Evolutionary conservation across 2,113 vertebrate genomes (phyloP).

Genomic region (Lycaon pictus): DNA sequence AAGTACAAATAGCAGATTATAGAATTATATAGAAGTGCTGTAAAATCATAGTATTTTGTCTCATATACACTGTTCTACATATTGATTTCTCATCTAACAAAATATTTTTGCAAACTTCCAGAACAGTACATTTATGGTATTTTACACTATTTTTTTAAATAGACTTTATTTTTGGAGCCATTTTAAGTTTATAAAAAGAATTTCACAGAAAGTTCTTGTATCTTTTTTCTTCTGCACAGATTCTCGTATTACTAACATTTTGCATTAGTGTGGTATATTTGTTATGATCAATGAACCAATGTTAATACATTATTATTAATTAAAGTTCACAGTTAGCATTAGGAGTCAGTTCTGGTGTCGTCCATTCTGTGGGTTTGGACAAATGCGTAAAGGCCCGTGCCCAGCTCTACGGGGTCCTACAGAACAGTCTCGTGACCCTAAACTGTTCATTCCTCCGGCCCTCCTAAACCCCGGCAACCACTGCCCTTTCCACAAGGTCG

Average conservation of each 20-base stretch:
- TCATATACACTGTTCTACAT: neutral
- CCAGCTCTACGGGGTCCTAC: accelerated
- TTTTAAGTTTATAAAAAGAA: neutral
- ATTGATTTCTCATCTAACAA: neutral
- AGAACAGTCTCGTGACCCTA: no score
- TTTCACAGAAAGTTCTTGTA: neutral
- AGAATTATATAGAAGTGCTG: neutral
- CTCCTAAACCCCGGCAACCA: no score
- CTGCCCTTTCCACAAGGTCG: neutral
- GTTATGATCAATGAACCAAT: no score
- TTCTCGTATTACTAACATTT: no score
- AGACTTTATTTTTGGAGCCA: neutral
- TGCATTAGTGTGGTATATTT: accelerated
- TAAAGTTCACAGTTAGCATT: neutral
- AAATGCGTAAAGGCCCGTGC: accelerated
- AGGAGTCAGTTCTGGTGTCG: accelerated
- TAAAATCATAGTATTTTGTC: neutral
- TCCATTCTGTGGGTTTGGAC: neutral
- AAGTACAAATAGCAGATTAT: neutral
- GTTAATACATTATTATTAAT: no score
- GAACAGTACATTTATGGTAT: neutral
- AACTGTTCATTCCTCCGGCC: accelerated
- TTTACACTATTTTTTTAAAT: neutral
- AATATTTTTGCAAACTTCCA: neutral
- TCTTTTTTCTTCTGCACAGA: neutral